Conservation (phyloP, 2,113 vertebrate species). For the Myotis brandtii region DNA sequence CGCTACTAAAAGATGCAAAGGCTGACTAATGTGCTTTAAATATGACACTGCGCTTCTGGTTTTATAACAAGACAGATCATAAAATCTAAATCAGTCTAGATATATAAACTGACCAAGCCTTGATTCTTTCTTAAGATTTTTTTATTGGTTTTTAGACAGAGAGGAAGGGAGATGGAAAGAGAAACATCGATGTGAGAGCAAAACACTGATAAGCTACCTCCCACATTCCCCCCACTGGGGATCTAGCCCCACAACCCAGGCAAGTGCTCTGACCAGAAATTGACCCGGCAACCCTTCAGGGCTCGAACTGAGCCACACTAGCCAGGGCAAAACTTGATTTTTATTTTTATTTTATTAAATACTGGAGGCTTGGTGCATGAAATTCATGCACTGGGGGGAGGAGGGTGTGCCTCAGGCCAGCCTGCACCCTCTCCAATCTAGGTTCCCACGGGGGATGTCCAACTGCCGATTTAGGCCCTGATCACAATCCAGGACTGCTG, state of each 20-base stretch:
- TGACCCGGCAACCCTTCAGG: background rate
- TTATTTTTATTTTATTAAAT: background rate
- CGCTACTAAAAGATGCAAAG: background rate
- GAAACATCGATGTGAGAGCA: background rate
- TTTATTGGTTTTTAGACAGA: background rate
- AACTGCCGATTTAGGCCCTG: too few species aligned
- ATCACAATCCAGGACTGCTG: too few species aligned
- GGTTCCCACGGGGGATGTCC: too few species aligned
- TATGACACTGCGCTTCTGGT: conserved; percentile 37
- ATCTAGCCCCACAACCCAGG: background rate
- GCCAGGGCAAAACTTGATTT: background rate
- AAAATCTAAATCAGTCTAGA: conserved; percentile 51
- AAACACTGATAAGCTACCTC: background rate
- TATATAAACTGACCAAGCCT: conserved; percentile 39
- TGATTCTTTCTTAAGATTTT: background rate
- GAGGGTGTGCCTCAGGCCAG: too few species aligned
- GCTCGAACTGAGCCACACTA: background rate
- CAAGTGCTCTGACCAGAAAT: background rate
- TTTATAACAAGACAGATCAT: conserved; percentile 31
- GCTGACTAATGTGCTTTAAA: conserved; percentile 44
- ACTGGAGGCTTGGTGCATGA: too few species aligned
- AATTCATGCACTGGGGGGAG: too few species aligned
- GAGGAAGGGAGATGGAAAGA: background rate
- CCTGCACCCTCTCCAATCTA: too few species aligned
- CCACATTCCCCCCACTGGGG: background rate